Evolutionary conservation across 2,888 invertebrate genomes (phyloP).

Genomic region (Cybosia mesomella): DNA sequence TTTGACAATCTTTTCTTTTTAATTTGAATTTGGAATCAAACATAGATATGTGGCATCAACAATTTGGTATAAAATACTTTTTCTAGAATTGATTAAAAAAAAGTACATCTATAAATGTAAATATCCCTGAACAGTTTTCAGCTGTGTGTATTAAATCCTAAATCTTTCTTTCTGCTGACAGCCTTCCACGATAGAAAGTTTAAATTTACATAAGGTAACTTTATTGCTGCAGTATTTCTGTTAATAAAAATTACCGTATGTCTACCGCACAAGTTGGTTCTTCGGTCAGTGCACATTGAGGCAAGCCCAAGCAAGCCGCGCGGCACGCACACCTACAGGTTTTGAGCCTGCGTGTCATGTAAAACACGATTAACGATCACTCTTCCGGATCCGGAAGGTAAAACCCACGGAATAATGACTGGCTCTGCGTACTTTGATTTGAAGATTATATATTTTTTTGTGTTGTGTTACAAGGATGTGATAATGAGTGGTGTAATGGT

Average conservation of each 20-base stretch:
- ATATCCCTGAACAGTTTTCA: too few species aligned
- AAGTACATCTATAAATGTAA: too few species aligned
- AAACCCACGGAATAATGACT: conserved; percentile 47
- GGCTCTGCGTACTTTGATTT: conserved; percentile 29
- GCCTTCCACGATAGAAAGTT: too few species aligned
- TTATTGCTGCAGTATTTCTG: too few species aligned
- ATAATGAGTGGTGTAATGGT: background rate
- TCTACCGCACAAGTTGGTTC: background rate
- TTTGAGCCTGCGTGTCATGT: conserved; percentile 34
- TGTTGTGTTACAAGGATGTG: conserved; percentile 10
- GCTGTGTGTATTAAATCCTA: too few species aligned
- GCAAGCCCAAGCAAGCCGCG: conserved; percentile 41
- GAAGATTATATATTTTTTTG: conserved; percentile 26
- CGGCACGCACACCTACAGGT: conserved; percentile 43
- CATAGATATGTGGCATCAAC: too few species aligned
- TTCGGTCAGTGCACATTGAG: conserved; percentile 48
- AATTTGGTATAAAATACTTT: too few species aligned
- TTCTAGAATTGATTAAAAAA: too few species aligned
- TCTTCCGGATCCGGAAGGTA: conserved; percentile 54
- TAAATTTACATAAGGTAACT: too few species aligned
- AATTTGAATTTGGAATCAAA: too few species aligned
- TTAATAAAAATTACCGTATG: background rate
- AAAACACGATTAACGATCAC: conserved; percentile 38
- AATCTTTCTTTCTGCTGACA: too few species aligned
- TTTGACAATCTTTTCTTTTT: too few species aligned